These are phyloP conservation scores for Zaprionus obscuricornis DNA, from an alignment of 2,888 invertebrate genomes.

Conservation along the genomic window DNA sequence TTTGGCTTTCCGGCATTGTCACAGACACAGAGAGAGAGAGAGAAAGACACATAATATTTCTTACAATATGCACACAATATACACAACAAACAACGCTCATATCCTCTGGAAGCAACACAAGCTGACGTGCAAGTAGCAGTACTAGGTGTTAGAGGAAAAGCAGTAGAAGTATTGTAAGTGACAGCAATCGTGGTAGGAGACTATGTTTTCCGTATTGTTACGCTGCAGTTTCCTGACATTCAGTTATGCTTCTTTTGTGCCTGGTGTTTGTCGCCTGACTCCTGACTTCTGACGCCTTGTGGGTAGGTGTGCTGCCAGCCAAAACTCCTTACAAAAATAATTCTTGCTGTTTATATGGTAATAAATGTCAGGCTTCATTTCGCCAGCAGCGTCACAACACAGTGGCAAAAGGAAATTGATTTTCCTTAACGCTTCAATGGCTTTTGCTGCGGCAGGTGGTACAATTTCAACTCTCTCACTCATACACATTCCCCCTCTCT, in stretches of 20 bases:
- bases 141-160: background rate
- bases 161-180: background rate
- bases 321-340: constrained; percentile 49
- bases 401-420: constrained; percentile 64
- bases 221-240: constrained; percentile 60
- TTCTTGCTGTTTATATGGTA: constrained; percentile 70
- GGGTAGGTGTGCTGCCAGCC: constrained; percentile 21
- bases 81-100: constrained; percentile 17
- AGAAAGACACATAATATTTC: constrained; percentile 40
- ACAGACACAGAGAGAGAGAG: too few relatives aligned
- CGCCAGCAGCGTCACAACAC: constrained; percentile 25
- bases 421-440: constrained; percentile 62
- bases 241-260: constrained; percentile 40
- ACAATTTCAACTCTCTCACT: too few relatives aligned
- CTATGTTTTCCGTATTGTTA: constrained; percentile 48
- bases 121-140: background rate
- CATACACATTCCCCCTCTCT: background rate
- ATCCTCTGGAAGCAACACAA: constrained; percentile 24
- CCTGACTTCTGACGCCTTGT: constrained; percentile 10
- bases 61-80: constrained; percentile 45
- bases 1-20: constrained; percentile 55
- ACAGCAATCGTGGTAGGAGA: background rate
- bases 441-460: constrained; percentile 4
- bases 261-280: constrained; percentile 15
- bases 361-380: constrained; percentile 71